A percentile compares a stretch with the other conserved stretches of the same genome.
Evolutionary conservation across 1,140 invertebrate genomes (phyloP).

Genomic region (Teleopsis dalmanni): DNA sequence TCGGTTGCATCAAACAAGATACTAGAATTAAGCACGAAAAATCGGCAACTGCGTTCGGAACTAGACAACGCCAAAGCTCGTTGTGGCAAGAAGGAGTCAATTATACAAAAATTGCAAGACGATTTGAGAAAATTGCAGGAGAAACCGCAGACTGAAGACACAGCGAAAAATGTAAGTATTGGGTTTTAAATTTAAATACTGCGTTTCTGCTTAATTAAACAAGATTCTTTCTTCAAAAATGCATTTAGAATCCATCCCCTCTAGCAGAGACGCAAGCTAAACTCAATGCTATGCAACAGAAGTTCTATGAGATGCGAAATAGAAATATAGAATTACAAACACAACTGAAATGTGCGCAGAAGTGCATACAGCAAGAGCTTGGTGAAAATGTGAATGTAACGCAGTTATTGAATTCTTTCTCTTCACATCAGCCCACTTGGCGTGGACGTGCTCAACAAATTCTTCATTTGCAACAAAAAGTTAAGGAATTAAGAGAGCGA

Average conservation of each 20-base stretch:
- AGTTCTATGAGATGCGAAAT: conserved; percentile 60
- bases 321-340: conserved; percentile 55
- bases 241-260: not conserved
- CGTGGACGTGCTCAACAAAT: conserved; percentile 66
- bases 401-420: conserved; percentile 39
- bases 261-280: conserved; percentile 54
- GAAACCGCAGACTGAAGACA: conserved; percentile 10
- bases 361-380: conserved; percentile 58
- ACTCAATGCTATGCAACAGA: conserved; percentile 51
- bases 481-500: conserved; percentile 55
- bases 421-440: too few species aligned
- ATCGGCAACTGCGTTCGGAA: conserved; percentile 49
- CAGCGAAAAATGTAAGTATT: not conserved
- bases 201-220: too few species aligned
- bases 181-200: not conserved
- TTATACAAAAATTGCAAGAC: conserved; percentile 44
- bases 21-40: conserved; percentile 51
- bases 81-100: conserved; percentile 35
- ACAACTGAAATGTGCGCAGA: conserved; percentile 56
- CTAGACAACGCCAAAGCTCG: conserved; percentile 46
- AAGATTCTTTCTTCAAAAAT: too few species aligned
- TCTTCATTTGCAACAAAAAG: conserved; percentile 54
- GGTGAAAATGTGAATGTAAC: conserved; percentile 51
- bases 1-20: conserved; percentile 50
- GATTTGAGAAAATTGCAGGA: conserved; percentile 35